Base-by-base conservation (phyloP, 2,888 invertebrate species). In the Phasia obesa region DNA sequence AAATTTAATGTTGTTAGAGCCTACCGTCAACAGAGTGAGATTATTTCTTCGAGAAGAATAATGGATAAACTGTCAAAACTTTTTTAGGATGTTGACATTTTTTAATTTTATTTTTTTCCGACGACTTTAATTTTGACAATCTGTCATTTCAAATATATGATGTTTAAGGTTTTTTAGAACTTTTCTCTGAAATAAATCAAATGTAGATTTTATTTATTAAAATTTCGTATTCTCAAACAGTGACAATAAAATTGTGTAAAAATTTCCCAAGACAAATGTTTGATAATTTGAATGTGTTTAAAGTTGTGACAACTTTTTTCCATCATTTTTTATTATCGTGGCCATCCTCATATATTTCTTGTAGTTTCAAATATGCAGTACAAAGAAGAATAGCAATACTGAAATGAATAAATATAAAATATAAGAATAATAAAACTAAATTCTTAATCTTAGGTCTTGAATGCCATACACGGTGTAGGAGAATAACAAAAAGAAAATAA, bases 161-260 rank as follows among this genome's bases (percentile, higher is more conserved):
- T 2, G 11, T 27, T 27, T 27, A 27, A 67, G 53, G 67, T 78
- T 70, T 59, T 71, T 19, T 35, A 67, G 75, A 81, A 73, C 76
- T 81, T 81, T 76, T 77, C 51, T 71, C 67, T 77, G 71, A 73
- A 81, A 81, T 77, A 81, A 81, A 77, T 81, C 73, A 77, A 67
- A 81, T 57, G 17, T 17, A 67, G 67, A 65, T 15, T 73, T 76
- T 65, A 42, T 57, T 74, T 59, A 38, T 5, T 17, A 19, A 79
- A 53, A 57, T 7, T n/a, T n/a, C n/a, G n/a, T n/a, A 42, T 17
- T 51, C 17, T 7, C 1, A 53, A 55, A 69, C 19, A 65, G 11
- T 25, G 13, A 38, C 76, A 60, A 60, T 11, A 21, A 71, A 69
- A 60, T 57, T n/a, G 31, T 80, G 27, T 55, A n/a, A 53, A 77